Conservation (phyloP, 2,797 vertebrate genomes). For the Epinephelus awoara region DNA sequence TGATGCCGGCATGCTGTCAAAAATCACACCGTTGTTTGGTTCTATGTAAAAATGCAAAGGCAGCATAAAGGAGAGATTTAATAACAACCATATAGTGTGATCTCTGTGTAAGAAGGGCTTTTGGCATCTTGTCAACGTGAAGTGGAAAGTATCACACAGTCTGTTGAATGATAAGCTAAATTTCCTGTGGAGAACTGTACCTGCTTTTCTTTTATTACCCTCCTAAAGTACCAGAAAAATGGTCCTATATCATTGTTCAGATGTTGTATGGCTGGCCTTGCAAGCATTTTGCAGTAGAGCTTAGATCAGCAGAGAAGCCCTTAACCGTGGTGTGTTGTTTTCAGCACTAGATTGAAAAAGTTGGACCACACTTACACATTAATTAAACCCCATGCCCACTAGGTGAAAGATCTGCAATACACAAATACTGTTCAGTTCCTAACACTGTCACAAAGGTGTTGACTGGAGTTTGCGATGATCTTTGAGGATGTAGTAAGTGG, state of each 20-base stretch:
- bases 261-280: neutral
- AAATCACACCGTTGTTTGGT: too few species aligned
- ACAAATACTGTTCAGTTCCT: neutral
- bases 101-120: too few species aligned
- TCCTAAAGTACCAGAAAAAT: neutral
- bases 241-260: accelerated
- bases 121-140: neutral
- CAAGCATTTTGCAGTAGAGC: neutral
- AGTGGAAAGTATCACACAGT: neutral
- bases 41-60: too few species aligned
- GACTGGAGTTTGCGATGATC: neutral
- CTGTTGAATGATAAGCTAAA: accelerated
- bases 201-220: neutral
- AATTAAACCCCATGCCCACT: too few species aligned
- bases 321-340: too few species aligned
- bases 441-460: neutral
- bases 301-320: neutral
- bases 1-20: too few species aligned
- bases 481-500: neutral
- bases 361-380: neutral
- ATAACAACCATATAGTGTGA: too few species aligned
- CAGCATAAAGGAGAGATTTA: too few species aligned
- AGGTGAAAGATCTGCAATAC: neutral
- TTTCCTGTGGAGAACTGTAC: neutral
- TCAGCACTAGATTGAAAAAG: neutral